Evolutionary conservation across 2,888 invertebrate genomes (phyloP).

Genomic region (Ophioninae sp.): DNA sequence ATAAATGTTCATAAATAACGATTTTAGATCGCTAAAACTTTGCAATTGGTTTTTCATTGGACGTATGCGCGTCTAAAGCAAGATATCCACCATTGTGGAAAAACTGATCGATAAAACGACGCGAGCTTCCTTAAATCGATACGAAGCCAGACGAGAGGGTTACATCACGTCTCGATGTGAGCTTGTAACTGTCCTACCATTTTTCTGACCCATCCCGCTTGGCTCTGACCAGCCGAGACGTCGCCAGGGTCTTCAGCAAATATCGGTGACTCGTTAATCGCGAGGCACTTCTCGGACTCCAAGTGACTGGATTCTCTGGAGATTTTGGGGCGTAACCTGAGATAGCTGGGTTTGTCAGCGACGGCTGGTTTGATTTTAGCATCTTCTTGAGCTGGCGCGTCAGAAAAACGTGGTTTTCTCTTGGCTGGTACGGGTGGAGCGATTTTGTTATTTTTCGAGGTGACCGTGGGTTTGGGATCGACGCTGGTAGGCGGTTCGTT

Average conservation of each 20-base stretch:
- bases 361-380: constrained; percentile 68
- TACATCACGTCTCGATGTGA: constrained; percentile 74
- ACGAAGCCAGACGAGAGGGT: not conserved
- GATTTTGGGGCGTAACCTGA: constrained; percentile 66
- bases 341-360: constrained; percentile 73
- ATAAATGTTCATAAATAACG: too few relatives aligned
- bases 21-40: not conserved
- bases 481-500: not conserved
- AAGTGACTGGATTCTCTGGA: not conserved
- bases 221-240: constrained; percentile 78
- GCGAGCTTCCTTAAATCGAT: not conserved
- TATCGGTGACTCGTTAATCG: not conserved
- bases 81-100: not conserved
- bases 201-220: constrained; percentile 79
- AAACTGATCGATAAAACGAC: not conserved
- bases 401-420: constrained; percentile 54
- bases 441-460: constrained; percentile 67
- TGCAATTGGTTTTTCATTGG: not conserved
- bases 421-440: constrained; percentile 75
- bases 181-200: constrained; percentile 79
- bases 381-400: constrained; percentile 6
- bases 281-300: not conserved
- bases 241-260: constrained; percentile 71
- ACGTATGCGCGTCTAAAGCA: not conserved
- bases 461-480: not conserved